These are phyloP conservation scores for Paramisgurnus dabryanus DNA, from an alignment of 2,113 vertebrate species.

Conservation along the genomic window DNA sequence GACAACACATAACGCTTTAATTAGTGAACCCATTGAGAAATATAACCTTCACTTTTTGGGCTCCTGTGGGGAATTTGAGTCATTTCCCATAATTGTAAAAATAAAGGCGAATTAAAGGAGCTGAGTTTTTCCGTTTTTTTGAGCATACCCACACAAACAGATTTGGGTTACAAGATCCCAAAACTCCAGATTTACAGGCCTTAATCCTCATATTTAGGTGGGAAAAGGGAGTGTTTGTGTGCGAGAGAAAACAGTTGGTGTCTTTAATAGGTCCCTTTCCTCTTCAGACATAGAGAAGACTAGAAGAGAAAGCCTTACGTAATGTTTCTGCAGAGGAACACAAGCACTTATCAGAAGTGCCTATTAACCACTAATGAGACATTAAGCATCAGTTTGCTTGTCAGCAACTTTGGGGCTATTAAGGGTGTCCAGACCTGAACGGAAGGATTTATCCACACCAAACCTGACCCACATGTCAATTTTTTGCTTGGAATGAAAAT, in stretches of 20 bases:
- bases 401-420: constrained; percentile 39
- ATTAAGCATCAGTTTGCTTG: constrained; percentile 32
- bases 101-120: constrained; percentile 40
- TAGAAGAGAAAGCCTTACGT: constrained; percentile 40
- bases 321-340: constrained; percentile 30
- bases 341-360: constrained; percentile 36
- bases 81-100: constrained; percentile 40
- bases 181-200: neutral
- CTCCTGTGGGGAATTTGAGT: constrained; percentile 39
- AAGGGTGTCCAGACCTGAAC: constrained; percentile 1
- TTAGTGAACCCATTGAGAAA: constrained; percentile 50
- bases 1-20: constrained; percentile 54
- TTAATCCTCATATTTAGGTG: neutral
- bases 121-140: constrained; percentile 20
- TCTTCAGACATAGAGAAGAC: constrained; percentile 13
- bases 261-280: constrained; percentile 31
- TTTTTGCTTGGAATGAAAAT: neutral
- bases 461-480: neutral
- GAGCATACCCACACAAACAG: neutral
- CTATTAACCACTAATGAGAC: constrained; percentile 50
- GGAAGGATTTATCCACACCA: neutral
- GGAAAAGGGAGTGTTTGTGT: constrained; percentile 4
- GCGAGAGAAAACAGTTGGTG: neutral
- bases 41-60: constrained; percentile 38
- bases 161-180: neutral